Conservation (phyloP, 1,140 invertebrate genomes). For the Drosophila tsacasi region DNA sequence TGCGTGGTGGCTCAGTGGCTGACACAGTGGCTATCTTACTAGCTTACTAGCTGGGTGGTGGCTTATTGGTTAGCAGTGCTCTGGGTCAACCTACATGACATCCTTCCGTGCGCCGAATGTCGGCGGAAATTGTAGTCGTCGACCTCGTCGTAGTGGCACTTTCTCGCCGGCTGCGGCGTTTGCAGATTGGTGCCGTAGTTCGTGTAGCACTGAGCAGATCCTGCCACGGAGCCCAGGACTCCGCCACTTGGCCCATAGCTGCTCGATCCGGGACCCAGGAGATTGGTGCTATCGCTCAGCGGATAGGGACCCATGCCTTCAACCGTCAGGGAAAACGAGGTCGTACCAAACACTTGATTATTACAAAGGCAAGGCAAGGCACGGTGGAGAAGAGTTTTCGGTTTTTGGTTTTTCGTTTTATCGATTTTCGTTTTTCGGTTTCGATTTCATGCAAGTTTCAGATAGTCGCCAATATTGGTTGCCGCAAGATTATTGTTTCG, state of each 20-base stretch:
- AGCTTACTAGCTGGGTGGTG: conserved; percentile 28
- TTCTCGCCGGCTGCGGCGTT: conserved; percentile 82
- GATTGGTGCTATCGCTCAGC: conserved; percentile 84
- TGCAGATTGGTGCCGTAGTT: conserved; percentile 85
- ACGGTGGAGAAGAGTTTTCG: conserved; percentile 30
- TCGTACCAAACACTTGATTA: conserved; percentile 85
- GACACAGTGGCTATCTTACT: conserved; percentile 7
- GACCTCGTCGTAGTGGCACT: conserved; percentile 82
- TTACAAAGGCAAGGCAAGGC: conserved; percentile 33
- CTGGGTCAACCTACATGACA: conserved; percentile 76
- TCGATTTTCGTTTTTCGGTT: conserved; percentile 12
- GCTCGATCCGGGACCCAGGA: conserved; percentile 80
- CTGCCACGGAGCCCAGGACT: conserved; percentile 21
- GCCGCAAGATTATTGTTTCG: conserved; percentile 2
- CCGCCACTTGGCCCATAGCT: conserved; percentile 46
- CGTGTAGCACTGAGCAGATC: conserved; percentile 76
- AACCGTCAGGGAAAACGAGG: conserved; percentile 85
- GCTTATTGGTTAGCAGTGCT: conserved; percentile 28
- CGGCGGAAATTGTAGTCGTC: conserved; percentile 81
- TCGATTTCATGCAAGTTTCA: conserved; percentile 68
- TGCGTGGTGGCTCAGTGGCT: conserved; percentile 32
- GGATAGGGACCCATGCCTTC: conserved; percentile 85
- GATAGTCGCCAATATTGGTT: conserved; percentile 54
- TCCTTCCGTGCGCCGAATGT: conserved; percentile 85
- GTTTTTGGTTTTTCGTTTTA: too few relatives aligned